A percentile compares a stretch with the other conserved stretches of the same genome.
Evolutionary conservation across 1,140 invertebrate species (phyloP).

Genomic region (Caenorhabditis inopinata): DNA sequence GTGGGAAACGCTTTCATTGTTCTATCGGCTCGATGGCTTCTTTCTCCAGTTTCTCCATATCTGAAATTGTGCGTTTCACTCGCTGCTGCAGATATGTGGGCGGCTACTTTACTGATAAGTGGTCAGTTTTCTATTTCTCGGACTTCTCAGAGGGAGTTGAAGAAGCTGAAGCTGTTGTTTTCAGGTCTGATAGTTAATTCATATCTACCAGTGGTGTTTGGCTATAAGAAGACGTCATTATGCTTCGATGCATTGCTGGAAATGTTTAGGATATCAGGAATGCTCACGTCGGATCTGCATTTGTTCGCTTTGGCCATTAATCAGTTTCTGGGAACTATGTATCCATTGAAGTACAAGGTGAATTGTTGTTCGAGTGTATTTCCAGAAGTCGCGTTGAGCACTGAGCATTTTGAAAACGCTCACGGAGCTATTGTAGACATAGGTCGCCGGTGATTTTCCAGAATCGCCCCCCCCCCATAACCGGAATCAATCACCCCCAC

Average conservation of each 20-base stretch:
- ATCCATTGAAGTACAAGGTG: conserved; percentile 58
- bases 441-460: too few species aligned
- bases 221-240: conserved; percentile 5
- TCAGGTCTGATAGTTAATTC: conserved; percentile 57
- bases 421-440: too few species aligned
- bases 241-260: conserved; percentile 39
- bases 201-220: conserved; percentile 56
- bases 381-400: too few species aligned
- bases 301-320: conserved; percentile 60
- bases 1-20: conserved; percentile 55
- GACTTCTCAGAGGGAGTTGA: neutral
- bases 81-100: conserved; percentile 57
- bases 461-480: too few species aligned
- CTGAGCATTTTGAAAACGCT: too few species aligned
- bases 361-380: too few species aligned
- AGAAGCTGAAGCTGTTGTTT: neutral
- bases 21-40: conserved; percentile 49
- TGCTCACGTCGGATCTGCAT: conserved; percentile 59
- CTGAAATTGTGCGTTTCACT: conserved; percentile 54
- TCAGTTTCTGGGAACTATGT: conserved; percentile 58
- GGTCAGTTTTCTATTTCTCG: conserved; percentile 31
- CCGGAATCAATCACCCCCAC: too few species aligned
- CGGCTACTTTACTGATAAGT: conserved; percentile 51
- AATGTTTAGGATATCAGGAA: conserved; percentile 56
- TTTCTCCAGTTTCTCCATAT: conserved; percentile 52